Evolutionary conservation across 1,140 invertebrate species (phyloP).

Genomic region (Calosoma granatense): DNA sequence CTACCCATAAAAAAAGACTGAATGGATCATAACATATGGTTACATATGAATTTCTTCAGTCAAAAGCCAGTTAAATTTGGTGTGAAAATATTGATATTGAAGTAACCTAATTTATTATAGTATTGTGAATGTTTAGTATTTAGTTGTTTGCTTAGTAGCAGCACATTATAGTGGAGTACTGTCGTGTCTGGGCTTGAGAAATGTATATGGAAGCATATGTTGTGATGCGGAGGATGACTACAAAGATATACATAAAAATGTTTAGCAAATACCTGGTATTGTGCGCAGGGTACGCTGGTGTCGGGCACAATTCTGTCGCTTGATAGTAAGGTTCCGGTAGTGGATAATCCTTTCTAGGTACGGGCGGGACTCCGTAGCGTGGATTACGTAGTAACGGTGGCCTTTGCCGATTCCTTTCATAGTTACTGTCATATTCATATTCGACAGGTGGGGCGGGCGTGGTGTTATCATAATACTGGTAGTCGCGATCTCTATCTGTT

Average conservation of each 20-base stretch:
- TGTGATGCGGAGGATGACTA: neutral
- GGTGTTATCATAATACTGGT: neutral
- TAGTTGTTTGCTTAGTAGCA: too few relatives aligned
- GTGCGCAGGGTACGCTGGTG: constrained; percentile 12
- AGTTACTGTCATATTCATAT: constrained; percentile 15
- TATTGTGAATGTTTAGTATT: too few relatives aligned
- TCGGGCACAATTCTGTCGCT: constrained; percentile 17
- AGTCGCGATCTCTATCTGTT: constrained; percentile 8
- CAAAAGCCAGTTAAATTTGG: too few relatives aligned
- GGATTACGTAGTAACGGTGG: neutral
- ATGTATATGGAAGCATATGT: neutral
- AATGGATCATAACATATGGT: too few relatives aligned
- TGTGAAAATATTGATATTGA: too few relatives aligned
- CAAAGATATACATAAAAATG: neutral
- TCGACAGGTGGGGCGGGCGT: neutral
- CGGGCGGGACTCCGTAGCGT: neutral
- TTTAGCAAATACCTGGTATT: constrained; percentile 4
- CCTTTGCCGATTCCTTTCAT: constrained; percentile 10
- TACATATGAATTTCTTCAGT: too few relatives aligned
- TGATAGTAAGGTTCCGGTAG: constrained; percentile 10
- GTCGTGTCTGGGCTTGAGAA: neutral
- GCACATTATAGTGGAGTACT: too few relatives aligned
- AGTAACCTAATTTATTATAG: too few relatives aligned
- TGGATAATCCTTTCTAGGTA: neutral
- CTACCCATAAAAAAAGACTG: too few relatives aligned